Percentiles rank a stretch among this genome's conserved stretches.
Evolutionary conservation across 2,888 invertebrate genomes (phyloP).

Genomic region (Fragum sueziense): DNA sequence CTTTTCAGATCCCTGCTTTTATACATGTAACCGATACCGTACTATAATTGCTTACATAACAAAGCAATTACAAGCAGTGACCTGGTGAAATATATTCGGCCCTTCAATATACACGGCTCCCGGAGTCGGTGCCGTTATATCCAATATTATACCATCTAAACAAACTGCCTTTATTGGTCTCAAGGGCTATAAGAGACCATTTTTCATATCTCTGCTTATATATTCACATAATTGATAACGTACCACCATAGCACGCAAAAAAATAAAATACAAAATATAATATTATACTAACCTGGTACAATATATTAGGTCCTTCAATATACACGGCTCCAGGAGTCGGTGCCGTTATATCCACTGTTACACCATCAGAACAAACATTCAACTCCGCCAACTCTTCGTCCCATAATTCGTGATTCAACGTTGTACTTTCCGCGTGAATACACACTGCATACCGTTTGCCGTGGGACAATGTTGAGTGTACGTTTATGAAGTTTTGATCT

Average conservation of each 20-base stretch:
- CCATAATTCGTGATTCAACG: conserved; percentile 57
- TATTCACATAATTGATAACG: too few species aligned
- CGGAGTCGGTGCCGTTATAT: conserved; percentile 58
- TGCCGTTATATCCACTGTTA: conserved; percentile 65
- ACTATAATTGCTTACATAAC: too few species aligned
- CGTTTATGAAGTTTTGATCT: conserved; percentile 40
- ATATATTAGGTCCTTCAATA: neutral
- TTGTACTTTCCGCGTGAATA: conserved; percentile 54
- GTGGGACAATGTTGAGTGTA: conserved; percentile 40
- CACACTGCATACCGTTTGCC: conserved; percentile 61
- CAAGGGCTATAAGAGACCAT: too few species aligned
- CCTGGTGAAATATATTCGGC: neutral
- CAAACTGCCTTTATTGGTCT: too few species aligned
- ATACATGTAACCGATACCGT: too few species aligned
- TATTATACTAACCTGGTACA: neutral
- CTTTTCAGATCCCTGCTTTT: too few species aligned
- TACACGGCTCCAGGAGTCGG: conserved; percentile 55
- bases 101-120: conserved; percentile 43
- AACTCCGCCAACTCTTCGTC: conserved; percentile 54
- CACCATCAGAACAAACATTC: conserved; percentile 64
- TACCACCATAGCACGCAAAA: too few species aligned
- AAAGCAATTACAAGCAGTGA: too few species aligned
- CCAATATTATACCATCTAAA: conserved; percentile 67
- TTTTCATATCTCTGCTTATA: too few species aligned
- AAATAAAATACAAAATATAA: too few species aligned